Percentiles rank a stretch among this genome's conserved stretches.
phyloP scores from a whole-genome alignment of 2,888 invertebrate species.

The Slavum lentiscoides region DNA sequence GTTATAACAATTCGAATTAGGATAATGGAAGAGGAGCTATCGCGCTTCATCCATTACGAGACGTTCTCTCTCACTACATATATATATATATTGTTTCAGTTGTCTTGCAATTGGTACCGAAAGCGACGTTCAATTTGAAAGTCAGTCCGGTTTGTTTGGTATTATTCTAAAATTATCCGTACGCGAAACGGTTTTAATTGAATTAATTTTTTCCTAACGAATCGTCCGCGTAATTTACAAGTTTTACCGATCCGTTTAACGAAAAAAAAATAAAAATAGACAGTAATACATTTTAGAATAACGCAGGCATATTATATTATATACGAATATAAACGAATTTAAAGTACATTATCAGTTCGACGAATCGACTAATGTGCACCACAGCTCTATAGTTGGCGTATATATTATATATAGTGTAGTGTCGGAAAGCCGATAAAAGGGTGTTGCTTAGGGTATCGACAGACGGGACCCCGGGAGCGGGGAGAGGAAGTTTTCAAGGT shows the following conservation, averaged over 20 bases:
- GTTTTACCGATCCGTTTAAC: no score
- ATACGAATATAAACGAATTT: no score
- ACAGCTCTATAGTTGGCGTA: not conserved
- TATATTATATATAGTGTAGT: no score
- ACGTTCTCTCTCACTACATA: not conserved
- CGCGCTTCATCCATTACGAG: not conserved
- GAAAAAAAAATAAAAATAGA: not conserved
- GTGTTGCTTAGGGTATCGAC: not conserved
- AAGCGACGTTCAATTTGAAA: constrained; percentile 1
- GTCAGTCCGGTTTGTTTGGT: not conserved
- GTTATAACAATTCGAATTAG: constrained; percentile 30
- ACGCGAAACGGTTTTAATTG: no score
- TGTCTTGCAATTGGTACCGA: not conserved
- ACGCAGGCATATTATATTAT: no score
- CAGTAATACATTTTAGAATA: not conserved
- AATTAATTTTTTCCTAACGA: no score
- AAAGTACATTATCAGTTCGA: not conserved
- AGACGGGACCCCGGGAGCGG: not conserved
- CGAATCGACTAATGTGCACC: not conserved
- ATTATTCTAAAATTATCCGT: not conserved
- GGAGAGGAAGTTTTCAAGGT: not conserved
- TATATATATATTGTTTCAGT: constrained; percentile 14
- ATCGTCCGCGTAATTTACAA: no score
- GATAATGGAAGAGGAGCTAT: constrained; percentile 22
- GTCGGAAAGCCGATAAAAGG: constrained; percentile 3